Conservation (phyloP, 2,888 invertebrate genomes). For the Synanthedon myopaeformis region DNA sequence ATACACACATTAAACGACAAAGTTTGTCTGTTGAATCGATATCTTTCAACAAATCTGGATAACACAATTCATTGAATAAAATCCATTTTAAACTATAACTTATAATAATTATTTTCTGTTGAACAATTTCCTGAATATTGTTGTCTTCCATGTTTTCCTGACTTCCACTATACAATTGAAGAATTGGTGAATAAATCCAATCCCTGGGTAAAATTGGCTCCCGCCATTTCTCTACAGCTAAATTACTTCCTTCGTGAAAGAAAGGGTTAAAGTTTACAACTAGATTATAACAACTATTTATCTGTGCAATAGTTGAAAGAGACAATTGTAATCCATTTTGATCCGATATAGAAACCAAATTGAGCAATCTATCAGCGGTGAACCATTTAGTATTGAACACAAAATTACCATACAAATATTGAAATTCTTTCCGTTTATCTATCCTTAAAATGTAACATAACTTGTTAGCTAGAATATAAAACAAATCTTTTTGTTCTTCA, state of each 20-base stretch:
- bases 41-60: constrained; percentile 63
- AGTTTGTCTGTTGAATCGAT: constrained; percentile 73
- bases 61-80: constrained; percentile 72
- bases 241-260: constrained; percentile 29
- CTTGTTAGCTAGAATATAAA: constrained; percentile 71
- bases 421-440: constrained; percentile 70
- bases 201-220: constrained; percentile 80
- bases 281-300: constrained; percentile 51
- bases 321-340: constrained; percentile 48
- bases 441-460: constrained; percentile 70
- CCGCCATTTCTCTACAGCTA: constrained; percentile 62
- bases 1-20: constrained; percentile 74
- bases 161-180: constrained; percentile 69
- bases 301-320: constrained; percentile 39
- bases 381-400: constrained; percentile 74
- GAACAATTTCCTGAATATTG: constrained; percentile 29
- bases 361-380: constrained; percentile 65
- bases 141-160: constrained; percentile 37
- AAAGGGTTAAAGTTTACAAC: constrained; percentile 36
- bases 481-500: constrained; percentile 57
- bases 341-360: constrained; percentile 63
- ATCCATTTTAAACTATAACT: constrained; percentile 73
- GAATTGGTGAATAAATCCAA: constrained; percentile 82
- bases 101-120: constrained; percentile 54
- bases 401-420: constrained; percentile 68